Conservation (phyloP, 2,797 vertebrate genomes). For the Protosalanx chinensis region DNA sequence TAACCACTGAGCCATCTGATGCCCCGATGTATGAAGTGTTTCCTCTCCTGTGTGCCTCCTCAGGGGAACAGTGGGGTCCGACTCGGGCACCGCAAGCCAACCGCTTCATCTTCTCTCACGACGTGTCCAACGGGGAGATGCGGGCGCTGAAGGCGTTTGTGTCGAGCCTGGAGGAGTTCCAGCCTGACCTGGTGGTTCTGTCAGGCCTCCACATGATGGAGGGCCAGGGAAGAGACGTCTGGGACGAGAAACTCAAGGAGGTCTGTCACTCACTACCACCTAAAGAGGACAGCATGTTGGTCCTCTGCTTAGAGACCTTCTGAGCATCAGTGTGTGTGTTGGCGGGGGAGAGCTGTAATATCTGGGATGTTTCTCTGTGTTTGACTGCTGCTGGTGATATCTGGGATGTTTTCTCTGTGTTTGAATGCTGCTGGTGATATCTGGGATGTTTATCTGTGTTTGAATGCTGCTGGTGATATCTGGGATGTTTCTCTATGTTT, state of each 20-base stretch:
- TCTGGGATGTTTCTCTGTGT: no score
- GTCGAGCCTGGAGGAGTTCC: constrained; percentile 91
- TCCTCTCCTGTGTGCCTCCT: neutral
- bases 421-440: no score
- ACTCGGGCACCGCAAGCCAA: constrained; percentile 87
- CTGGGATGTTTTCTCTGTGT: no score
- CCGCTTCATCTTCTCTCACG: constrained; percentile 98
- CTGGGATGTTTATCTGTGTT: no score
- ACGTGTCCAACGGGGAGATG: constrained; percentile 90
- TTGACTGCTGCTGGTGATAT: no score
- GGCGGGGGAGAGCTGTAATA: neutral
- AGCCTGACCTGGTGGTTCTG: constrained; percentile 90
- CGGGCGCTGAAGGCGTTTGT: constrained; percentile 90
- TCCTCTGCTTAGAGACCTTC: neutral
- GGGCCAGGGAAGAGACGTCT: constrained; percentile 83
- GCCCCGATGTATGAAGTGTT: no score
- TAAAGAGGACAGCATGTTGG: neutral
- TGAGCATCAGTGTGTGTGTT: neutral
- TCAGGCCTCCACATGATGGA: constrained; percentile 99
- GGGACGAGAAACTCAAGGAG: constrained; percentile 85
- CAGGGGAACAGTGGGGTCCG: constrained; percentile 88
- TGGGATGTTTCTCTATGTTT: no score
- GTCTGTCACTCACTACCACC: constrained; percentile 53
- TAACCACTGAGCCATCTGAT: no score
- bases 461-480: no score